Conservation (phyloP, 2,113 vertebrate genomes). For the Tachuris rubrigastra region DNA sequence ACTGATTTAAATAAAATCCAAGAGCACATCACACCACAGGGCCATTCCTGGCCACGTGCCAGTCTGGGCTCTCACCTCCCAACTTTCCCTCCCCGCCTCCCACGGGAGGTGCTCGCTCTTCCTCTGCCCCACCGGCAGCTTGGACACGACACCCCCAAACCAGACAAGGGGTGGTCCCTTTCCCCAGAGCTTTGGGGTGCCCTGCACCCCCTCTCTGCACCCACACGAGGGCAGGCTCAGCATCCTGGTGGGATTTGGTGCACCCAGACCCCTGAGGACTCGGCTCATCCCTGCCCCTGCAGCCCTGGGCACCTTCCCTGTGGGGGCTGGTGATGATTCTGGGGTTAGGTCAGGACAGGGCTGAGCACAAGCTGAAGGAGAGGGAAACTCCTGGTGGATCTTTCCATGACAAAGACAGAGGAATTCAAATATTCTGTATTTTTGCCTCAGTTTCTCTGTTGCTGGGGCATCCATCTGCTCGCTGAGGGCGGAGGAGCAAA, state of each 20-base stretch:
- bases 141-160: not conserved
- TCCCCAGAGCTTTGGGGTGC: not conserved
- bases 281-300: fast-evolving
- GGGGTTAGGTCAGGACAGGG: not conserved
- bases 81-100: not conserved
- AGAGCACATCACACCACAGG: constrained; percentile 85
- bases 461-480: not conserved
- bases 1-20: constrained; percentile 95
- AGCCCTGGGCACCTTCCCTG: not conserved
- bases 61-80: constrained; percentile 80
- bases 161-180: fast-evolving
- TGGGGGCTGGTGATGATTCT: fast-evolving
- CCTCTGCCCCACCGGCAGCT: not conserved
- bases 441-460: not conserved
- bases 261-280: fast-evolving
- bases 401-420: not conserved
- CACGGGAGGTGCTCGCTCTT: not conserved
- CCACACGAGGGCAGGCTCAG: not conserved
- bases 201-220: not conserved
- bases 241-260: too few species aligned
- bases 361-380: fast-evolving
- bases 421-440: not conserved
- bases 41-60: constrained; percentile 81
- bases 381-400: not conserved
- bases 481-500: fast-evolving